These are phyloP conservation scores for Delphinus delphis DNA, from an alignment of 2,113 vertebrate genomes.

Conservation along the genomic window DNA sequence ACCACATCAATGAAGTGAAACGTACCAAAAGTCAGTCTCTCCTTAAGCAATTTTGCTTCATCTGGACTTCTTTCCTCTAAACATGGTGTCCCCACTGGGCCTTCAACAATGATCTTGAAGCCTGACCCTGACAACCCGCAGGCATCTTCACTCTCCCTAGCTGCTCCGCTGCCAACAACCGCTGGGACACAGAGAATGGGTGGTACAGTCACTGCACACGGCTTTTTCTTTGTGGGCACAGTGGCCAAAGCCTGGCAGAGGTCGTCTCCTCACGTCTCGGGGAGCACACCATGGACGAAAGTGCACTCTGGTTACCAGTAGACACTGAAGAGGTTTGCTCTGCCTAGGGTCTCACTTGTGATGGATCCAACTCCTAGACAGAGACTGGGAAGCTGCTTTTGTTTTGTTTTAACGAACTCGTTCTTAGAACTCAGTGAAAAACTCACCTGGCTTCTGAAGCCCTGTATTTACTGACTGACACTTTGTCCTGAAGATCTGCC, in stretches of 20 bases:
- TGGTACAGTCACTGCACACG: fast-evolving
- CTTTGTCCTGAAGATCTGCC: neutral
- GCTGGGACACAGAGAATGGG: neutral
- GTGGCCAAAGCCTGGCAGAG: neutral
- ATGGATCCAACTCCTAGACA: neutral
- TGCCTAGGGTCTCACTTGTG: neutral
- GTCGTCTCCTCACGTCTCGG: neutral
- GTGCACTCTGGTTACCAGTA: no score
- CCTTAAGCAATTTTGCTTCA: neutral
- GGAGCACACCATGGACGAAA: neutral
- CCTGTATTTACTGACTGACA: neutral
- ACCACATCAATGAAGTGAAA: neutral
- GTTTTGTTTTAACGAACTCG: neutral
- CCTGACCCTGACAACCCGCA: fast-evolving
- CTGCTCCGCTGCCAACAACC: neutral
- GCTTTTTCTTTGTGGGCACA: neutral
- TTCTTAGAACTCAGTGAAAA: neutral
- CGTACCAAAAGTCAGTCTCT: neutral
- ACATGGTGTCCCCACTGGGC: neutral
- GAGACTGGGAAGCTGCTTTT: neutral
- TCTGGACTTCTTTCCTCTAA: neutral
- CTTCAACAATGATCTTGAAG: neutral
- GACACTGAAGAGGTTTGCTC: neutral
- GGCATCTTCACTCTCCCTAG: neutral
- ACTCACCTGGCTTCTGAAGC: neutral